These are phyloP conservation scores for Escarpia spicata DNA, from an alignment of 2,888 invertebrate genomes.

Conservation along the genomic window DNA sequence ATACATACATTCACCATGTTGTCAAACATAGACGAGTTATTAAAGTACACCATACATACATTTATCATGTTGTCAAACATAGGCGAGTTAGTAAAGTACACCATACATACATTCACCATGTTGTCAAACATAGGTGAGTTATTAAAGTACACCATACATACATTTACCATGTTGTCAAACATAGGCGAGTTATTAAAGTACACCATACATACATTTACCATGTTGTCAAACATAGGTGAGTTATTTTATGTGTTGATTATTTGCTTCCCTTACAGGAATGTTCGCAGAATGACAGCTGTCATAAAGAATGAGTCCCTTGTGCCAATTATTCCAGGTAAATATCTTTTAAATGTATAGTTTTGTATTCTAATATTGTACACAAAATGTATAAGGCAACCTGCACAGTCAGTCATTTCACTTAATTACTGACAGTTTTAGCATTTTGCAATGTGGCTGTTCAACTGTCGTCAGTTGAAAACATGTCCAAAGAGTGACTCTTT, in stretches of 20 bases:
- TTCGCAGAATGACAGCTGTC: conserved; percentile 70
- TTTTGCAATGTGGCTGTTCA: neutral
- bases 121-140: neutral
- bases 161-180: neutral
- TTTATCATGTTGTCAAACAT: neutral
- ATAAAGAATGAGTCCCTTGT: conserved; percentile 74
- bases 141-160: neutral
- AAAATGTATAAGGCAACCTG: neutral
- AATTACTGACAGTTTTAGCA: neutral
- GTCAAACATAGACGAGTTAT: neutral
- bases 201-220: neutral
- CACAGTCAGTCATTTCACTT: neutral
- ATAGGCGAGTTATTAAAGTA: neutral
- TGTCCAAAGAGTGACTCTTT: no score
- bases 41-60: neutral
- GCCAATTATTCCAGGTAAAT: conserved; percentile 62
- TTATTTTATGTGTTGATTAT: no score
- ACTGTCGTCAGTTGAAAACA: conserved; percentile 19
- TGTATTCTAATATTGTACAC: conserved; percentile 23
- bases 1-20: neutral
- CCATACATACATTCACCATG: neutral
- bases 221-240: neutral
- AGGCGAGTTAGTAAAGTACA: neutral
- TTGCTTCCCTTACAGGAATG: conserved; percentile 72
- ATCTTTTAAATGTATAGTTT: conserved; percentile 9